These are phyloP conservation scores for Phalanger gymnotis DNA, from an alignment of 2,797 vertebrate species.

Conservation along the genomic window DNA sequence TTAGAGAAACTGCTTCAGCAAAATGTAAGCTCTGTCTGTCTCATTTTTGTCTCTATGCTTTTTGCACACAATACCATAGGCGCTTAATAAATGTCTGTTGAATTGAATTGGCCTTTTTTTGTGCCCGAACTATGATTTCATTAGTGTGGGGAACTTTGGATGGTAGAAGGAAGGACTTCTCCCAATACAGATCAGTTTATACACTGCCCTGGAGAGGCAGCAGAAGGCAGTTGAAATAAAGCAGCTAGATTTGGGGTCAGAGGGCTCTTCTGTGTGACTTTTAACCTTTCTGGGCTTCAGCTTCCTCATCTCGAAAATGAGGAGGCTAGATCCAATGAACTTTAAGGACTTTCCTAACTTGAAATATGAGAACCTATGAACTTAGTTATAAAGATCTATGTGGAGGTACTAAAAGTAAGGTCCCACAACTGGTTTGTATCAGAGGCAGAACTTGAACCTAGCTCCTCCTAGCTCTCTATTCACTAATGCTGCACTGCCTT, in stretches of 20 bases:
- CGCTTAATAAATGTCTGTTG: background rate
- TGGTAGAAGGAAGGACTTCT: background rate
- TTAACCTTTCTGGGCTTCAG: background rate
- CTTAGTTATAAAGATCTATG: background rate
- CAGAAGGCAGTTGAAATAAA: background rate
- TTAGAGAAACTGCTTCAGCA: conserved; percentile 20
- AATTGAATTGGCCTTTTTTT: background rate
- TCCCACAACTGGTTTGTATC: background rate
- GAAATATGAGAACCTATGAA: background rate
- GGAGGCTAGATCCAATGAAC: background rate
- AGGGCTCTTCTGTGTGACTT: background rate
- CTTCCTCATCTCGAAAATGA: background rate
- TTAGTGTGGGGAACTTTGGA: background rate
- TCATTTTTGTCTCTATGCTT: background rate
- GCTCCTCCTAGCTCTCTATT: background rate
- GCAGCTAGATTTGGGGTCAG: background rate
- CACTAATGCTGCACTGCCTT: background rate
- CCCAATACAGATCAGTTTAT: background rate
- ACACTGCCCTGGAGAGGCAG: background rate
- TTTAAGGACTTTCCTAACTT: background rate
- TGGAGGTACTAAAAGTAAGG: background rate
- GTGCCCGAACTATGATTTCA: background rate
- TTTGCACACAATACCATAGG: background rate
- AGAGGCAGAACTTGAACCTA: background rate
- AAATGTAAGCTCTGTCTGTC: background rate